Percentiles rank a stretch among this genome's conserved stretches.
Evolutionary conservation across 1,140 invertebrate genomes (phyloP).

Genomic region (Panulirus ornatus): DNA sequence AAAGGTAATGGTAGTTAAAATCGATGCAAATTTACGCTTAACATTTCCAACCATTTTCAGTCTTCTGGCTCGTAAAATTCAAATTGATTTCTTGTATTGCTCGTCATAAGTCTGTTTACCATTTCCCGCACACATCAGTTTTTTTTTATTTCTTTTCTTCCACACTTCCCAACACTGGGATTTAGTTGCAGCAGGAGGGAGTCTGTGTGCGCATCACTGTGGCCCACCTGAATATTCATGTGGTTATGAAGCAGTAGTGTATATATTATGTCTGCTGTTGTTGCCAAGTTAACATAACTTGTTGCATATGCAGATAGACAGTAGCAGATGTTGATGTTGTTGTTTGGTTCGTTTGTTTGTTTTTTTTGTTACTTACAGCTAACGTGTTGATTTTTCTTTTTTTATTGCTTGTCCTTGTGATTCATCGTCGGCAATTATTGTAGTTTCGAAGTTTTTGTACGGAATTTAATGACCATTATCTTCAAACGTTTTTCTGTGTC

Average conservation of each 20-base stretch:
- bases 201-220: neutral
- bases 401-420: neutral
- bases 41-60: too few relatives aligned
- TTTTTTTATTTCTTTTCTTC: neutral
- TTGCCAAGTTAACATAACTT: slow-evolving; percentile 42
- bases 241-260: slow-evolving; percentile 22
- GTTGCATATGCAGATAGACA: slow-evolving; percentile 54
- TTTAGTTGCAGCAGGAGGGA: neutral
- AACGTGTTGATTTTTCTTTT: neutral
- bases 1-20: too few relatives aligned
- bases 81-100: too few relatives aligned
- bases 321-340: slow-evolving; percentile 18
- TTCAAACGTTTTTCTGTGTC: too few relatives aligned
- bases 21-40: too few relatives aligned
- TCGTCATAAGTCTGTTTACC: too few relatives aligned
- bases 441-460: too few relatives aligned
- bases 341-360: slow-evolving; percentile 1
- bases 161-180: neutral
- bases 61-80: too few relatives aligned
- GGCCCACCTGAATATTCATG: slow-evolving; percentile 61
- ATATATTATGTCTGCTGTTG: slow-evolving; percentile 21
- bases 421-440: too few relatives aligned
- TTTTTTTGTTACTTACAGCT: neutral
- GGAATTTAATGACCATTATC: too few relatives aligned
- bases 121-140: too few relatives aligned